phyloP scores from a whole-genome alignment of 2,888 invertebrate genomes.

The Hipparchia semele region DNA sequence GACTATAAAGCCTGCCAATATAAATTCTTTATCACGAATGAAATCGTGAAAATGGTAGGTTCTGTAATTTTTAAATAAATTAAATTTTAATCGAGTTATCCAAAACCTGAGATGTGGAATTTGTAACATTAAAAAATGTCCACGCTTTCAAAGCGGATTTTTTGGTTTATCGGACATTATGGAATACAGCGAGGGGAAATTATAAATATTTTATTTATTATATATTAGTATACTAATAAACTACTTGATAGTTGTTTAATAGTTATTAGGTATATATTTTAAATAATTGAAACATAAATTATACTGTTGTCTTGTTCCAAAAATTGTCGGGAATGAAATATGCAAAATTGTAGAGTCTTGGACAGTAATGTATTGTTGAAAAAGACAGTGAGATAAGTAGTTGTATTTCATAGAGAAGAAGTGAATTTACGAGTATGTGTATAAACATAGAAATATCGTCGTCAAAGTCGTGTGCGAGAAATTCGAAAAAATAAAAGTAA shows the following conservation, averaged over 20 bases:
- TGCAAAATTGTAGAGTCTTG: conserved; percentile 10
- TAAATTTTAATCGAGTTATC: not conserved
- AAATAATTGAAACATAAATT: not conserved
- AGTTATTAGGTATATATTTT: not conserved
- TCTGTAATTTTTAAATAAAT: conserved; percentile 5
- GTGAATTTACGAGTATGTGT: conserved; percentile 30
- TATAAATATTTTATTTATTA: not conserved
- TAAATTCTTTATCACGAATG: conserved; percentile 1
- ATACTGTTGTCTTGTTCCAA: not conserved
- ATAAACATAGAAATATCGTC: conserved; percentile 52
- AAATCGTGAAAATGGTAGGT: conserved; percentile 11
- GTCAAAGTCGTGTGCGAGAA: conserved; percentile 46
- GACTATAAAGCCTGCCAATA: conserved; percentile 29
- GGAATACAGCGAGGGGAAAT: not conserved
- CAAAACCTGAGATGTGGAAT: not conserved
- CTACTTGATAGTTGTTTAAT: conserved; percentile 6
- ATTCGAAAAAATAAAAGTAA: conserved; percentile 46
- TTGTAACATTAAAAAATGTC: conserved; percentile 24
- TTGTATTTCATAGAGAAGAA: conserved; percentile 17
- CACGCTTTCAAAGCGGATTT: conserved; percentile 74
- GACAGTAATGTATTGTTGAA: conserved; percentile 14
- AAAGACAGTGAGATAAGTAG: conserved; percentile 13
- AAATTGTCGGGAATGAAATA: conserved; percentile 10
- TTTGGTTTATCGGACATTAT: conserved; percentile 43
- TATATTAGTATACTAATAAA: conserved; percentile 9